Percentiles rank a stretch among this genome's conserved stretches.
Conservation (phyloP, 1,140 invertebrate species). For the Trinorchestia longiramus region DNA sequence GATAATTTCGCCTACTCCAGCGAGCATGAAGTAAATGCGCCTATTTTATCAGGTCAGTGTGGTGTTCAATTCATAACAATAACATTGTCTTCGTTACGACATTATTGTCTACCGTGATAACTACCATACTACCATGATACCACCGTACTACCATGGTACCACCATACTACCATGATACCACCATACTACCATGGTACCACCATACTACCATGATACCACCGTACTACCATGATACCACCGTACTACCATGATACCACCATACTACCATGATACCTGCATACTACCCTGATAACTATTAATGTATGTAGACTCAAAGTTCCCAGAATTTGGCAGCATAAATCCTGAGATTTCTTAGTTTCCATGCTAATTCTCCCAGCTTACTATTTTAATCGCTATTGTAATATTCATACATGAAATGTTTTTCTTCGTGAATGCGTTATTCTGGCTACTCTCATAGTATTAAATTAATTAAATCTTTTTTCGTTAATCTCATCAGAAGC, state of each 20-base stretch:
- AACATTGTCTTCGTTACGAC: not conserved
- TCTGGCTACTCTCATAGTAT: not conserved
- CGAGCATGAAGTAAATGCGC: not conserved
- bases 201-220: too few relatives aligned
- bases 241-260: too few relatives aligned
- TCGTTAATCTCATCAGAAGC: not conserved
- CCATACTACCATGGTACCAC: too few relatives aligned
- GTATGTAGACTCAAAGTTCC: too few relatives aligned
- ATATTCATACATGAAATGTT: not conserved
- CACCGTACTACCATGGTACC: too few relatives aligned
- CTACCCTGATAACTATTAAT: not conserved
- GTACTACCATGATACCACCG: too few relatives aligned
- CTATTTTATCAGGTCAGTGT: not conserved
- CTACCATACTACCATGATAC: too few relatives aligned
- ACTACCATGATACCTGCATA: not conserved
- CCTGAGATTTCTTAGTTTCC: not conserved
- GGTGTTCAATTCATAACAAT: not conserved
- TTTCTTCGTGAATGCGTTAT: not conserved
- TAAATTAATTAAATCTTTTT: not conserved
- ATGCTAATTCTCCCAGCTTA: not conserved
- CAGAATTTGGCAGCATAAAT: too few relatives aligned
- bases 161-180: too few relatives aligned
- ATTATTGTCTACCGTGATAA: not conserved
- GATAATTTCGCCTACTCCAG: slow-evolving; percentile 29
- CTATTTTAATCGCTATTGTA: not conserved